phyloP scores from a whole-genome alignment of 2,888 invertebrate genomes.

The Drosophila mettleri region DNA sequence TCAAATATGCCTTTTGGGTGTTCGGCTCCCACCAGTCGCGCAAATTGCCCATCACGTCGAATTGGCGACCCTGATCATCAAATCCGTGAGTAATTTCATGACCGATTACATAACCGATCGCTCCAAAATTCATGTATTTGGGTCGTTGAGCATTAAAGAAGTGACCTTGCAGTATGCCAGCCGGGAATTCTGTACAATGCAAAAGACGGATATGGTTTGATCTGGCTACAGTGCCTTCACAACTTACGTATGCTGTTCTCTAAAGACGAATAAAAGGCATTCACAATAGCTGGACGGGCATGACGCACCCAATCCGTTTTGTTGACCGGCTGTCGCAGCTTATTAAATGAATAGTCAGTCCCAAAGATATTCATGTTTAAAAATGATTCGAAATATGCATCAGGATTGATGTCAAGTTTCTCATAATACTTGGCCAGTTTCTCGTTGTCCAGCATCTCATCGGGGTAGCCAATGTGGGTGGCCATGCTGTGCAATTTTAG shows the following conservation, averaged over 20 bases:
- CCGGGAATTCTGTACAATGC: slow-evolving; percentile 92
- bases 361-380: slow-evolving; percentile 92
- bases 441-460: slow-evolving; percentile 92
- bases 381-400: slow-evolving; percentile 91
- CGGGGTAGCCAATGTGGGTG: slow-evolving; percentile 96
- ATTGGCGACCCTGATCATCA: slow-evolving; percentile 95
- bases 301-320: slow-evolving; percentile 95
- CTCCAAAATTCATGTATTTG: slow-evolving; percentile 96
- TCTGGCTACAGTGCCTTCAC: not conserved
- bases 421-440: slow-evolving; percentile 93
- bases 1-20: slow-evolving; percentile 93
- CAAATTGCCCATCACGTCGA: slow-evolving; percentile 95
- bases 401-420: slow-evolving; percentile 90
- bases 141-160: slow-evolving; percentile 96
- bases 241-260: slow-evolving; percentile 95
- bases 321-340: slow-evolving; percentile 91
- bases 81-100: slow-evolving; percentile 97
- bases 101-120: slow-evolving; percentile 95
- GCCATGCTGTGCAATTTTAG: slow-evolving; percentile 93
- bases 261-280: slow-evolving; percentile 93
- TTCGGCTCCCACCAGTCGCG: slow-evolving; percentile 96
- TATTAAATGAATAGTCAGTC: slow-evolving; percentile 91
- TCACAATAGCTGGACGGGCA: slow-evolving; percentile 93
- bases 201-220: slow-evolving; percentile 11
- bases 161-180: slow-evolving; percentile 95